phyloP scores from a whole-genome alignment of 2,888 invertebrate genomes.

The Drosophila paramelanica region DNA sequence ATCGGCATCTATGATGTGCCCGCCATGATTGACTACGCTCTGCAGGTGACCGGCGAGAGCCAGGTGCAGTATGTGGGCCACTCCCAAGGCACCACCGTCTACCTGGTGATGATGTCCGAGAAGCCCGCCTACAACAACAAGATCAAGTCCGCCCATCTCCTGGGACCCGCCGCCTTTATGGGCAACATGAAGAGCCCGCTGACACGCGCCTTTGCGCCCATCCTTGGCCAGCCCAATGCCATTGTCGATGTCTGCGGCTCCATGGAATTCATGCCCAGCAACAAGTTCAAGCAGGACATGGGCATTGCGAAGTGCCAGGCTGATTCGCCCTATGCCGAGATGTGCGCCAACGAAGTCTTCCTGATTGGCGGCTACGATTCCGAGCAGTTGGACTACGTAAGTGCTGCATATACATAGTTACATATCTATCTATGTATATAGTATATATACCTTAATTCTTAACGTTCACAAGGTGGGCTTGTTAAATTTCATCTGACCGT shows the following conservation, averaged over 20 bases:
- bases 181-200: conserved; percentile 84
- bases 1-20: conserved; percentile 95
- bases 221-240: conserved; percentile 75
- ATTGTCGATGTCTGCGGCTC: conserved; percentile 75
- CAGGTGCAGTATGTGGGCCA: conserved; percentile 91
- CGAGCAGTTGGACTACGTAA: conserved; percentile 85
- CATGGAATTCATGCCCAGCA: conserved; percentile 78
- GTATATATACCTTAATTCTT: not conserved
- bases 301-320: conserved; percentile 85
- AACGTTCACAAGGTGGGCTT: too few relatives aligned
- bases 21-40: conserved; percentile 91
- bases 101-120: conserved; percentile 86
- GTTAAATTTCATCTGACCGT: too few relatives aligned
- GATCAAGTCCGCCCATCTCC: conserved; percentile 78
- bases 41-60: conserved; percentile 60
- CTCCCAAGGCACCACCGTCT: conserved; percentile 94
- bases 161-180: conserved; percentile 87
- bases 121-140: conserved; percentile 63
- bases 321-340: conserved; percentile 66
- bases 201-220: conserved; percentile 70
- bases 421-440: too few relatives aligned
- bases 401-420: conserved; percentile 9
- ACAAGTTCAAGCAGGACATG: conserved; percentile 79
- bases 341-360: conserved; percentile 89
- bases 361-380: conserved; percentile 86